Evolutionary conservation across 2,113 vertebrate genomes (phyloP).

Genomic region (Zosterops borbonicus): DNA sequence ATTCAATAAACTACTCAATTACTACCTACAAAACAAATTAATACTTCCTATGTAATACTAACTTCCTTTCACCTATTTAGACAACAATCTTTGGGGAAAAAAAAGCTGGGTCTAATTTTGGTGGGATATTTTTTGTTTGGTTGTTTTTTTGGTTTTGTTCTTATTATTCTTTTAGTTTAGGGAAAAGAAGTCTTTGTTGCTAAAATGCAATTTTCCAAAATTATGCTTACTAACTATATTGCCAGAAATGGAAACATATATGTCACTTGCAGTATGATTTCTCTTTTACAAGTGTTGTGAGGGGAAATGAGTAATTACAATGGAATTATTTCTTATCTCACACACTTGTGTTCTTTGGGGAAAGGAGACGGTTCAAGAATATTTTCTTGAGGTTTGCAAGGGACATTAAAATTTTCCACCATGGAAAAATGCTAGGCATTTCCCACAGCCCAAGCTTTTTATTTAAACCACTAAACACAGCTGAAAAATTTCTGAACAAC

Average conservation of each 20-base stretch:
- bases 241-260: background rate
- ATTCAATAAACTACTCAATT: background rate
- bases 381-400: slow-evolving; percentile 22
- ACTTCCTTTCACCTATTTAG: background rate
- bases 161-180: background rate
- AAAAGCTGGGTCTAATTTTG: background rate
- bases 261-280: background rate
- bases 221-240: background rate
- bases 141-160: background rate
- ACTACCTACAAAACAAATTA: background rate
- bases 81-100: background rate
- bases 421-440: slow-evolving; percentile 34
- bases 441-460: slow-evolving; percentile 3
- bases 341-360: background rate
- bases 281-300: background rate
- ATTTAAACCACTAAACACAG: slow-evolving; percentile 10
- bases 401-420: background rate
- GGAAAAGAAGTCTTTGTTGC: background rate
- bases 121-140: background rate
- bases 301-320: slow-evolving; percentile 13
- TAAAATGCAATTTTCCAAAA: background rate
- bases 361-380: background rate
- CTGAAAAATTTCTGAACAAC: slow-evolving; percentile 39
- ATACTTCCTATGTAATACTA: background rate
- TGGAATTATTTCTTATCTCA: background rate